Evolutionary conservation across 2,797 vertebrate species (phyloP), one percentile per base, ranked within the genome.

Genomic region (Macropodus opercularis): DNA sequence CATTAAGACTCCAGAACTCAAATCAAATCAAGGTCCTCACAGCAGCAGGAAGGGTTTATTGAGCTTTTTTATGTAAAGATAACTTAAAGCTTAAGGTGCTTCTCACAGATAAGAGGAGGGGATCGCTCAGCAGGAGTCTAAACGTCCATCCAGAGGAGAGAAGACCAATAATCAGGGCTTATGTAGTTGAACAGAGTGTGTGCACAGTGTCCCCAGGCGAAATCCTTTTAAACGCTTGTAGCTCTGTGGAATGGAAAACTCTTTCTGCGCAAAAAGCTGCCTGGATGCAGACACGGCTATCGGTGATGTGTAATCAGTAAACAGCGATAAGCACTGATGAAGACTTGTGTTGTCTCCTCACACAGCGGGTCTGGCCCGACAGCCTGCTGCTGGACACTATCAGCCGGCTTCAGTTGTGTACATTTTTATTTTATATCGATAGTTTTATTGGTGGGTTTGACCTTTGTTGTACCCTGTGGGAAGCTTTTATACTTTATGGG

Each of bases 381-480:
- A 31, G 50, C 26, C 26, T 27, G 4, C 21, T 14, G 1, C 35
- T 17, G n/a, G 18, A 19, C 29, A 56, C 47, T 13, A 14, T 57
- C 2, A 38, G 5, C 23, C 35, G 35, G 14, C 31, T 38, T 19
- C 10, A 26, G 8, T 23, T 61, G 18, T 26, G 12, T n/a, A n/a
- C n/a, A n/a, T n/a, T n/a, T n/a, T n/a, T n/a, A n/a, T n/a, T n/a
- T n/a, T n/a, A n/a, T n/a, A n/a, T 22, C 46, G 52, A 48, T 40
- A 48, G 50, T 61, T 69, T 63, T 47, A 72, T 66, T 42, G 31
- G 72, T 38, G 40, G 42, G 12, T 53, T 15, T 66, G 51, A 74
- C 71, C 77, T 63, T 65, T 41, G n/a, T 34, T 22, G 24, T 35
- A 40, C 48, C 53, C 21, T 48, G 38, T 12, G 18, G 36, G 6